Evolutionary conservation across 2,888 invertebrate species (phyloP), one percentile per base, ranked within the genome.

Genomic region (Eupithecia tripunctaria): DNA sequence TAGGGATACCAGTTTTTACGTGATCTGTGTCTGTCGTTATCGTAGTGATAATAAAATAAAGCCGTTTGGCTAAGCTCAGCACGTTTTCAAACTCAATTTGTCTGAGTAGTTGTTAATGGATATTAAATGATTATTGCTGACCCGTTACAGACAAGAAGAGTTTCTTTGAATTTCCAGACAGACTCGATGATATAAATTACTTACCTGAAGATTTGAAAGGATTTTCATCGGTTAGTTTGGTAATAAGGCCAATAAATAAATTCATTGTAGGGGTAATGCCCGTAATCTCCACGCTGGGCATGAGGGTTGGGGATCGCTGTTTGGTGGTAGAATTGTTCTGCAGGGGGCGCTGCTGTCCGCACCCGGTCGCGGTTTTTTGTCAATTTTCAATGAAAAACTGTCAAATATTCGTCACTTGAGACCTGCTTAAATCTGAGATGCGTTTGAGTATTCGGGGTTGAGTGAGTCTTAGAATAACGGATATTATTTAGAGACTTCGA

Each of bases 31-130:
- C 38, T 59, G 15, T 60, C 59, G 21, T 70, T 63, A 36, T 32
- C 56, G 62, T n/a, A 60, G 62, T 73, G 66, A 71, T 68, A 74
- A 68, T 71, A 71, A 74, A 62, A 38, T 41, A 27, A 32, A 68
- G 59, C 68, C 38, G 36, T 63, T 74, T 71, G 29, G 47, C 51
- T 65, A 74, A 74, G 21, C 72, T 74, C 27, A 56, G 74, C 76
- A 76, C 72, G 72, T 74, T 70, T 71, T 68, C 27, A 64, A 56
- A 38, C 64, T 68, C 66, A 65, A 74, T 76, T 74, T 71, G 70
- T 76, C 74, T 76, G 74, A 76, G 74, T 74, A 74, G 67, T 73
- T 74, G 76, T 72, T 76, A 76, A 74, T 76, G 76, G 67, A 72
- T 74, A 72, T 70, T 72, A 74, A 74, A 76, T 76, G 72, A 76